Base-by-base conservation (phyloP, 2,797 vertebrate species). In the Sebastes itinus region DNA sequence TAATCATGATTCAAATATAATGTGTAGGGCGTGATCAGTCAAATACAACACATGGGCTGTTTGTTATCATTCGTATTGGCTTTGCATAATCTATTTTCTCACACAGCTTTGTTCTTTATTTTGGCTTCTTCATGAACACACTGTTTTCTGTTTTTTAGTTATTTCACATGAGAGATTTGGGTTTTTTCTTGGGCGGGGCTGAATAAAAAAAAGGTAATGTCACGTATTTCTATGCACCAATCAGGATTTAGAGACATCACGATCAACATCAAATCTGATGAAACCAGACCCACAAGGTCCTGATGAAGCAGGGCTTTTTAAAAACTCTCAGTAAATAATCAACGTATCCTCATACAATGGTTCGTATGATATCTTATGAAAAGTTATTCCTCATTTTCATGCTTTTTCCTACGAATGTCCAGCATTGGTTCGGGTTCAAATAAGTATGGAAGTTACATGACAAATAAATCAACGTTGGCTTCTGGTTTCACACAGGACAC, bases 1-100 rank as follows among this genome's bases (percentile, higher is more conserved):
- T 71, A 6, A 75, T 78, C 64, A 25, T 28, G 68, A 86, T 88
- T 76, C 76, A 81, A 69, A 69, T 71, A 4, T 77, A 77, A 81
- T 59, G 28, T 71, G 55, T 38, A 23, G 75, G 75, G 22, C 71
- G 35, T 20, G n/a, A 68, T 74, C 30, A 33, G 74, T 78, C 71
- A 63, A 74, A 64, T 52, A n/a, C 67, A 76, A 14, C 46, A 59
- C 59, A 63, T 20, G 62, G 46, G 58, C 25, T 65, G 60, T 49
- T 56, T 78, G 60, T 52, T 78, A 49, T 38, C 52, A 68, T 86
- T 63, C 20, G 8, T 54, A 13, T n/a, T 6, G 32, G 11, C 60
- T 7, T 32, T 32, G 30, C n/a, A 20, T 3, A 62, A 73, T 3
- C 22, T 5, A 6, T 35, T 56, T 61, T 61, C 8, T 55, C 25